Evolutionary conservation across 2,888 invertebrate species (phyloP).

Genomic region (Sinelater perroti): DNA sequence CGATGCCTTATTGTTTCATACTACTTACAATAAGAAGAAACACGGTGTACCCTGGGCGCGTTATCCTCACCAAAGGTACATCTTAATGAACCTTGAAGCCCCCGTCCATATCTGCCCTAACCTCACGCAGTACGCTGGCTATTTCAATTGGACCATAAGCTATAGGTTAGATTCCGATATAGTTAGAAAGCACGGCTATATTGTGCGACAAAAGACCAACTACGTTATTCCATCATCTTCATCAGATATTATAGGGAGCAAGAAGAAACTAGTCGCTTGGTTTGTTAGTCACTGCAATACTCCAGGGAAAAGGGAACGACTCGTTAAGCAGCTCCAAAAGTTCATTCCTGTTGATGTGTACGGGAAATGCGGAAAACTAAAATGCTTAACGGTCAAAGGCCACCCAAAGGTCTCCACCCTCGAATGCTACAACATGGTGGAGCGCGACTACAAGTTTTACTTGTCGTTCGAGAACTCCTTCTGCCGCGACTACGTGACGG

Average conservation of each 20-base stretch:
- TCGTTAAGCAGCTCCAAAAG: conserved; percentile 63
- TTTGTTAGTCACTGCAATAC: conserved; percentile 66
- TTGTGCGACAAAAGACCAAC: conserved; percentile 34
- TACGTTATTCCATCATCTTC: conserved; percentile 37
- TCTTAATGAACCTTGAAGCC: conserved; percentile 63
- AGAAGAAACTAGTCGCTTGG: conserved; percentile 65
- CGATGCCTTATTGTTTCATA: conserved; percentile 66
- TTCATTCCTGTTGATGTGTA: conserved; percentile 70
- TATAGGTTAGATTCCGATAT: conserved; percentile 61
- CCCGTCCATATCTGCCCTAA: conserved; percentile 48
- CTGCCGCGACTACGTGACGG: conserved; percentile 42
- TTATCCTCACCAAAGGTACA: conserved; percentile 59
- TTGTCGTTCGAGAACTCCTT: conserved; percentile 42
- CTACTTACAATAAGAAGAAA: conserved; percentile 43
- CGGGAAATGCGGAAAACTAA: conserved; percentile 67
- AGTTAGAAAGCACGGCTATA: conserved; percentile 57
- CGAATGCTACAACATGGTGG: conserved; percentile 63
- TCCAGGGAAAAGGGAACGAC: conserved; percentile 58
- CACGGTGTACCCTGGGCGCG: conserved; percentile 56
- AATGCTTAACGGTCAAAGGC: conserved; percentile 46
- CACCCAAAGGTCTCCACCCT: conserved; percentile 59
- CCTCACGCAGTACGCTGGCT: conserved; percentile 51
- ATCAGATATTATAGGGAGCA: conserved; percentile 42
- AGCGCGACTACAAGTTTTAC: conserved; percentile 47
- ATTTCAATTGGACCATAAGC: conserved; percentile 68